Conservation (phyloP, 2,888 invertebrate genomes). For the Drosophila setosimentum region DNA sequence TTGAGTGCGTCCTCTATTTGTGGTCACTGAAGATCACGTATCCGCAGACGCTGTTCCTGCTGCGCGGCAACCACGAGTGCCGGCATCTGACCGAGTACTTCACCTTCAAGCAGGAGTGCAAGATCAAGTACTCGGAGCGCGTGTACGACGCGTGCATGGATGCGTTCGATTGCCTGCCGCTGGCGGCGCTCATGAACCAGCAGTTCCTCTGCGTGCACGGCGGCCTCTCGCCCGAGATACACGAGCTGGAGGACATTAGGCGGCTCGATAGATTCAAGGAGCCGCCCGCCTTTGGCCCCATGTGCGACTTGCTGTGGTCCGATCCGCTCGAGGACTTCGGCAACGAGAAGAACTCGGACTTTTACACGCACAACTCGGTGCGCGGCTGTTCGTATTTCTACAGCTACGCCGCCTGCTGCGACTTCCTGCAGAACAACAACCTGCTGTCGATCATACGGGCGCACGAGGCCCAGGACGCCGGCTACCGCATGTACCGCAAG, state of each 20-base stretch:
- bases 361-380: slow-evolving; percentile 99
- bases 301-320: slow-evolving; percentile 99
- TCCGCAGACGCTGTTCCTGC: slow-evolving; percentile 98
- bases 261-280: slow-evolving; percentile 99
- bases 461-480: slow-evolving; percentile 99
- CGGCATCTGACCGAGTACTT: slow-evolving; percentile 99
- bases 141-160: slow-evolving; percentile 99
- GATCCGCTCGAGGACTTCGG: slow-evolving; percentile 99
- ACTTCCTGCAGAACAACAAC: slow-evolving; percentile 99
- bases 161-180: slow-evolving; percentile 99
- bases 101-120: slow-evolving; percentile 99
- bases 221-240: slow-evolving; percentile 99
- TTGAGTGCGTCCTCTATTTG: slow-evolving; percentile 98
- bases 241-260: slow-evolving; percentile 98
- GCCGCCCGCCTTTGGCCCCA: slow-evolving; percentile 99
- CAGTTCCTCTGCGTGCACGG: slow-evolving; percentile 99
- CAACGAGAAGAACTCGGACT: slow-evolving; percentile 98
- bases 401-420: slow-evolving; percentile 99
- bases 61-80: slow-evolving; percentile 99
- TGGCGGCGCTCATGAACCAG: slow-evolving; percentile 99
- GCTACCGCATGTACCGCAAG: slow-evolving; percentile 99
- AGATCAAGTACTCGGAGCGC: slow-evolving; percentile 99
- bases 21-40: slow-evolving; percentile 99
- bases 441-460: slow-evolving; percentile 99
- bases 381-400: slow-evolving; percentile 99